Conservation (phyloP, 2,797 vertebrate species). For the Microcaecilia unicolor region DNA sequence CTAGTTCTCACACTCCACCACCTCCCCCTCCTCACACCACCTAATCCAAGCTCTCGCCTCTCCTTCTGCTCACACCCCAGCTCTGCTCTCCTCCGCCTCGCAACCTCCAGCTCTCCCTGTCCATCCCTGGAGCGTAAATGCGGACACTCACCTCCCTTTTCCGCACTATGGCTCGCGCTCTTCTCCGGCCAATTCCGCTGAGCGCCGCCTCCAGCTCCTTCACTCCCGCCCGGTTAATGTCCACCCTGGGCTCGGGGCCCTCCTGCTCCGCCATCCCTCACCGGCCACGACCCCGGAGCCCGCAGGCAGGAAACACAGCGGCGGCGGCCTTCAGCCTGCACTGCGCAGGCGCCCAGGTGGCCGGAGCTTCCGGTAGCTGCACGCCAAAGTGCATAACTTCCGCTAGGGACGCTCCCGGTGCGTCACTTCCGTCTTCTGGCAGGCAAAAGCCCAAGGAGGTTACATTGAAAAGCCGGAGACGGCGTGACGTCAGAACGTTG, state of each 20-base stretch:
- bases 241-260: no score
- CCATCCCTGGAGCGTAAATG: not conserved
- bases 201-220: conserved; percentile 25
- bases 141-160: conserved; percentile 18
- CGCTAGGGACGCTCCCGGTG: not conserved
- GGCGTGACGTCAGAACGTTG: no score
- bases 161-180: conserved; percentile 28
- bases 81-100: no score
- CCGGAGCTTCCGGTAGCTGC: not conserved
- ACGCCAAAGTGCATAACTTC: rapidly evolving
- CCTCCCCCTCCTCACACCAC: no score
- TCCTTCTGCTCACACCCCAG: no score
- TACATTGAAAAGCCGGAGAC: no score
- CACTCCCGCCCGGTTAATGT: conserved; percentile 27
- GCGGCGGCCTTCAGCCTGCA: not conserved
- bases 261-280: conserved; percentile 11
- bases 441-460: no score
- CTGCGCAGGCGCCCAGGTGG: not conserved
- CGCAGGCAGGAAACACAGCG: not conserved
- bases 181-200: conserved; percentile 23
- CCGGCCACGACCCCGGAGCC: conserved; percentile 13
- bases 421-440: not conserved
- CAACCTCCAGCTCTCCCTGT: not conserved
- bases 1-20: no score
- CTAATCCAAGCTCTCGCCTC: no score